A percentile compares a stretch with the other conserved stretches of the same genome.
Evolutionary conservation across 2,888 invertebrate species (phyloP).

Genomic region (Tuta absoluta): DNA sequence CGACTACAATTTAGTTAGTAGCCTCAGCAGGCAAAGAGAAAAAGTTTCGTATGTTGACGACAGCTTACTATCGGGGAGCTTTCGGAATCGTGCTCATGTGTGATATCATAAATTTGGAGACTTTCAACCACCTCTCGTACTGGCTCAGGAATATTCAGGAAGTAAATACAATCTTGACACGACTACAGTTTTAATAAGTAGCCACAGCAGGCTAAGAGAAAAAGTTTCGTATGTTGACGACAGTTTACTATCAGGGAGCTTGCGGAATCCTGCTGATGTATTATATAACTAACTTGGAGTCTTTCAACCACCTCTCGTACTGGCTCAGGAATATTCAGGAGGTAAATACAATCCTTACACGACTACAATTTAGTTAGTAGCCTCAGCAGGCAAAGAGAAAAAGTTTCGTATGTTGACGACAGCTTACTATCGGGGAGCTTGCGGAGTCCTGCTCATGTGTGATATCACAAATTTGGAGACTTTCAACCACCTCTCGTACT

Average conservation of each 20-base stretch:
- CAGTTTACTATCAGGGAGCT: slow-evolving; percentile 69
- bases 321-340: slow-evolving; percentile 95
- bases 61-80: slow-evolving; percentile 86
- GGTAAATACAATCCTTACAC: slow-evolving; percentile 65
- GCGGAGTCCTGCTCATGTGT: slow-evolving; percentile 95
- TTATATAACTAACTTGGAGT: slow-evolving; percentile 93
- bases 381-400: not conserved
- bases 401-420: slow-evolving; percentile 77
- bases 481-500: slow-evolving; percentile 94
- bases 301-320: slow-evolving; percentile 94
- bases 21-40: slow-evolving; percentile 89
- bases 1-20: too few species aligned
- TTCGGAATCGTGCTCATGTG: slow-evolving; percentile 96
- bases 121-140: slow-evolving; percentile 94
- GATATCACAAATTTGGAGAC: slow-evolving; percentile 94
- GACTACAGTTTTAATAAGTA: slow-evolving; percentile 47
- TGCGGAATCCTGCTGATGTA: slow-evolving; percentile 96
- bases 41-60: not conserved
- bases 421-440: slow-evolving; percentile 70
- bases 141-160: slow-evolving; percentile 95
- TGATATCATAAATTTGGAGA: slow-evolving; percentile 93
- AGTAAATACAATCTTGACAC: slow-evolving; percentile 66
- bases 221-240: slow-evolving; percentile 90
- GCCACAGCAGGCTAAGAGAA: slow-evolving; percentile 92
- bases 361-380: not conserved